Percentiles rank a stretch among this genome's conserved stretches.
These are phyloP conservation scores for Seladonia tumulorum DNA, from an alignment of 2,888 invertebrate species.

Conservation along the genomic window DNA sequence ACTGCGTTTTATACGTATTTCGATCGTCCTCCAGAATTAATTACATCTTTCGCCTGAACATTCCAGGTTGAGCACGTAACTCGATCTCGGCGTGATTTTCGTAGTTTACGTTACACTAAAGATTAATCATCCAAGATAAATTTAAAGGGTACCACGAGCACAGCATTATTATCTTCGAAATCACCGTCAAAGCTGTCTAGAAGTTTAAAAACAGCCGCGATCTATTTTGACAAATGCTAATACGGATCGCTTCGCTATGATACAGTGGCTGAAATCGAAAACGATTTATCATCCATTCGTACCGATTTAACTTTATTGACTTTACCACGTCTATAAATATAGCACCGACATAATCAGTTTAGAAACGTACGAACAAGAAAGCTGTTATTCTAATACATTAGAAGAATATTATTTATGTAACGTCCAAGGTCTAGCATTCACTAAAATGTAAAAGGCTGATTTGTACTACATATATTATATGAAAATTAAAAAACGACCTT, in stretches of 20 bases:
- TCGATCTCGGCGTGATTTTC: conserved; percentile 20
- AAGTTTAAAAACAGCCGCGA: conserved; percentile 6
- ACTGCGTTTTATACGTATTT: background rate
- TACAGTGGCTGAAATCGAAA: background rate
- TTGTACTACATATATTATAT: background rate
- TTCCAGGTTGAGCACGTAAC: background rate
- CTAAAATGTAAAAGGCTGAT: background rate
- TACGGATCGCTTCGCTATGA: background rate
- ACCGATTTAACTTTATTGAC: background rate
- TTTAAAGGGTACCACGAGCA: conserved; percentile 45
- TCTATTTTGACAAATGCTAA: conserved; percentile 8
- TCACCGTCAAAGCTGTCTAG: conserved; percentile 25
- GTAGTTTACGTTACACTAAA: conserved; percentile 24
- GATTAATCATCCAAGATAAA: conserved; percentile 54
- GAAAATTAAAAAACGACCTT: background rate
- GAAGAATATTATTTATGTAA: background rate
- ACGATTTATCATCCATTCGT: background rate
- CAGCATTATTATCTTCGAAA: conserved; percentile 39
- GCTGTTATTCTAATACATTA: background rate
- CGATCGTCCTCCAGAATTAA: background rate
- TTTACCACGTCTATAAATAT: background rate
- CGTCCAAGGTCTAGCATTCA: background rate
- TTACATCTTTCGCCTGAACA: background rate
- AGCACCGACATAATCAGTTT: background rate
- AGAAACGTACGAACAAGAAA: background rate